These are phyloP conservation scores for Drosophila subpulchrella DNA, from an alignment of 1,140 invertebrate genomes.

Conservation along the genomic window DNA sequence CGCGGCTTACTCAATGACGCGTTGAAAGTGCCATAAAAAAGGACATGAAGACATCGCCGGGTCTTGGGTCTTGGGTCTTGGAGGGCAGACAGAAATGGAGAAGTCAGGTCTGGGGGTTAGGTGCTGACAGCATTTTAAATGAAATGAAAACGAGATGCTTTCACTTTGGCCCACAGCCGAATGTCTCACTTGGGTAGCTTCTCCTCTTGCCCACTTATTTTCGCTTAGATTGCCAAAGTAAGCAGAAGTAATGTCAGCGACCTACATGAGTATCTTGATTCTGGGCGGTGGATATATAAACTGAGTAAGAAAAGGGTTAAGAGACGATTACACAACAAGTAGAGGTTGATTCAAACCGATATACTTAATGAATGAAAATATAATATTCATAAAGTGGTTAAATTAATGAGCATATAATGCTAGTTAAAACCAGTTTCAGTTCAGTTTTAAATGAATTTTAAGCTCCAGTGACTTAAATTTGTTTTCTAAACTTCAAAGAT, in stretches of 20 bases:
- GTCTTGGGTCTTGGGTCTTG: background rate
- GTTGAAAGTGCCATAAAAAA: slow-evolving; percentile 82
- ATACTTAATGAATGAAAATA: background rate
- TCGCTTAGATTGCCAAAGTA: slow-evolving; percentile 64
- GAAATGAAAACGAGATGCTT: slow-evolving; percentile 81
- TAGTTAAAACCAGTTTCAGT: no score
- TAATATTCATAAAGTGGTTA: background rate
- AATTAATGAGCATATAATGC: background rate
- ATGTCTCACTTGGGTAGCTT: slow-evolving; percentile 45
- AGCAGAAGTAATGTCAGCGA: slow-evolving; percentile 73
- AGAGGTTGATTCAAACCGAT: slow-evolving; percentile 9
- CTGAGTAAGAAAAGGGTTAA: slow-evolving; percentile 26
- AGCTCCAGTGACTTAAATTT: no score
- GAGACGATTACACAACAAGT: slow-evolving; percentile 23
- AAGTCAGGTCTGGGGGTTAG: slow-evolving; percentile 57
- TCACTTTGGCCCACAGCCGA: slow-evolving; percentile 54
- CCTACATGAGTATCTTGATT: slow-evolving; percentile 38
- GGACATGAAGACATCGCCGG: slow-evolving; percentile 70
- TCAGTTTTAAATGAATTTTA: no score
- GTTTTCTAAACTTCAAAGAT: background rate
- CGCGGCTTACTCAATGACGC: slow-evolving; percentile 79
- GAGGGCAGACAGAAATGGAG: background rate
- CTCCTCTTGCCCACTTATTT: background rate
- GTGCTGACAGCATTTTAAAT: slow-evolving; percentile 82
- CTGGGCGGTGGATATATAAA: background rate